Percentiles rank a stretch among this genome's conserved stretches.
Evolutionary conservation across 2,113 vertebrate species (phyloP).

Genomic region (Myrmecophaga tridactyla): DNA sequence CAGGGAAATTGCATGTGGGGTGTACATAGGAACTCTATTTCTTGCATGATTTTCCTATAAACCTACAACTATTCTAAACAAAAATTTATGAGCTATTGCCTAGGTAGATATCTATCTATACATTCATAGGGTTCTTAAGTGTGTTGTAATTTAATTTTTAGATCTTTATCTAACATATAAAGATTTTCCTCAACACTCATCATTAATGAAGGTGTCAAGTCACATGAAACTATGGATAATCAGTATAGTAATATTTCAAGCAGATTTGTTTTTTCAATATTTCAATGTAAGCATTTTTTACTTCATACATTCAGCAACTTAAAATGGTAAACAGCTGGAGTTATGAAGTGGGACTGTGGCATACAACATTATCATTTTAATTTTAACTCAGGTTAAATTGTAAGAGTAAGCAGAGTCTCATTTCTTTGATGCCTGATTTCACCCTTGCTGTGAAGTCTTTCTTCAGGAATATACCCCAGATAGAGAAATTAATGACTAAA

Average conservation of each 20-base stretch:
- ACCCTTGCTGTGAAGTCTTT: not conserved
- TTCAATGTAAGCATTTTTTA: slow-evolving; percentile 5
- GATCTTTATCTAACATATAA: not conserved
- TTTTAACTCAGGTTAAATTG: not conserved
- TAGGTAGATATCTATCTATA: not conserved
- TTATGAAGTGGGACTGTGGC: not conserved
- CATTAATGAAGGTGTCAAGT: not conserved
- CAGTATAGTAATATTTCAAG: not conserved
- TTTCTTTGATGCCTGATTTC: not conserved
- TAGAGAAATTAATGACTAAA: not conserved
- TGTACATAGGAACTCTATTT: too few species aligned
- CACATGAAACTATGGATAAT: not conserved
- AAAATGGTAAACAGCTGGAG: not conserved
- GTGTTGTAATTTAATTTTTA: not conserved
- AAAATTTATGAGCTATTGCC: not conserved
- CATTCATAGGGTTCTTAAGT: not conserved
- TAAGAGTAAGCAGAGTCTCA: not conserved
- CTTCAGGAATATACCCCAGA: not conserved
- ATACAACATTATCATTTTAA: not conserved
- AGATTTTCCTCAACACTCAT: not conserved
- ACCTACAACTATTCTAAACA: too few species aligned
- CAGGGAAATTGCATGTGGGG: too few species aligned
- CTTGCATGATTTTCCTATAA: too few species aligned
- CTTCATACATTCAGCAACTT: not conserved
- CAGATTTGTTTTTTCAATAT: not conserved